These are phyloP conservation scores for Drosophila guanche DNA, from an alignment of 1,140 invertebrate species.

Conservation along the genomic window DNA sequence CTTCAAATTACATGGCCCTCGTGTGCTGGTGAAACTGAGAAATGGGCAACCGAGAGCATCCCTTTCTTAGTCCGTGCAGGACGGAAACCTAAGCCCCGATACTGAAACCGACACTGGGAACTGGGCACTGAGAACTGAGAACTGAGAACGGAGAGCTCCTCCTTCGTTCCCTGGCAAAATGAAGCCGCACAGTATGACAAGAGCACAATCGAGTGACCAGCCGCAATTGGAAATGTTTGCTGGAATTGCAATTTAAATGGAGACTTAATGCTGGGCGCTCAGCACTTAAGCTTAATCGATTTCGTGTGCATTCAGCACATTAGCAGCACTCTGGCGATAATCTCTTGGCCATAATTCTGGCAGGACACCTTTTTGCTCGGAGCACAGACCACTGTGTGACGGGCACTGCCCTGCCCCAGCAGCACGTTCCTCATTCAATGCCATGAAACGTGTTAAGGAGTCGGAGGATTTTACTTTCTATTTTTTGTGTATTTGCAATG, in stretches of 20 bases:
- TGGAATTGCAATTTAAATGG: not conserved
- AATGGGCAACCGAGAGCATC: not conserved
- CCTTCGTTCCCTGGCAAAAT: not conserved
- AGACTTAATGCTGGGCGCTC: too few relatives aligned
- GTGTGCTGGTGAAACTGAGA: not conserved
- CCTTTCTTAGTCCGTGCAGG: not conserved
- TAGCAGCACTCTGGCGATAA: too few relatives aligned
- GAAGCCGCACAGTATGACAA: constrained; percentile 21
- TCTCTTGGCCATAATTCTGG: too few relatives aligned
- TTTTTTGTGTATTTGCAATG: constrained; percentile 59
- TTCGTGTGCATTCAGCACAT: too few relatives aligned
- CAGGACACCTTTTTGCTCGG: too few relatives aligned
- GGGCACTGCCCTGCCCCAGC: not conserved
- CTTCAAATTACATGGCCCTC: constrained; percentile 50
- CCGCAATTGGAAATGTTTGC: not conserved
- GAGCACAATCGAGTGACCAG: not conserved
- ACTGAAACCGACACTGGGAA: not conserved
- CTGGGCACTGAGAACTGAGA: constrained; percentile 1
- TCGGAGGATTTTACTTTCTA: constrained; percentile 40
- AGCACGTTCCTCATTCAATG: constrained; percentile 71
- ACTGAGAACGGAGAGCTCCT: not conserved
- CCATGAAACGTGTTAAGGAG: constrained; percentile 74
- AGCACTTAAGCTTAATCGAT: too few relatives aligned
- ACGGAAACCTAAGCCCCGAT: constrained; percentile 3
- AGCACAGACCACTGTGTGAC: too few relatives aligned